A percentile compares a stretch with the other conserved stretches of the same genome.
Conservation (phyloP, 2,888 invertebrate genomes). For the Masnerella sp. region DNA sequence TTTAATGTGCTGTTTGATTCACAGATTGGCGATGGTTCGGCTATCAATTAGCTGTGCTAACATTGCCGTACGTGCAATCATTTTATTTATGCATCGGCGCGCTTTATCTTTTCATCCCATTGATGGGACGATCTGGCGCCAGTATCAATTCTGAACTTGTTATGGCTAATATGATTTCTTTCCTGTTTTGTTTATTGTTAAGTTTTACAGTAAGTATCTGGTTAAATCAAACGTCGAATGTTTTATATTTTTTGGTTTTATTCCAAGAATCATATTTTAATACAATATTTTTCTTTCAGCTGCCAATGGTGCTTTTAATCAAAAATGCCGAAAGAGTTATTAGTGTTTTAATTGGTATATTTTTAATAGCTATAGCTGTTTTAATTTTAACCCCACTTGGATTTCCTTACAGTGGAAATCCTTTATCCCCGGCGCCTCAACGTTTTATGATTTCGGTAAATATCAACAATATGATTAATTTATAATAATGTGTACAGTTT, state of each 20-base stretch:
- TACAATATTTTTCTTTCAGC: constrained; percentile 68
- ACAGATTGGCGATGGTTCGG: constrained; percentile 80
- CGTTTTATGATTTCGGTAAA: constrained; percentile 86
- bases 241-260: constrained; percentile 15
- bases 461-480: constrained; percentile 4
- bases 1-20: constrained; percentile 61
- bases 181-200: constrained; percentile 77
- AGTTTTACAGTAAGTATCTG: constrained; percentile 76
- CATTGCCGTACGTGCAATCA: constrained; percentile 83
- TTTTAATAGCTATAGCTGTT: constrained; percentile 79
- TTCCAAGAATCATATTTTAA: not conserved
- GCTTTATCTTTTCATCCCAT: constrained; percentile 87
- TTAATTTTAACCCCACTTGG: constrained; percentile 84
- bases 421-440: constrained; percentile 83
- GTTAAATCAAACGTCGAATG: not conserved
- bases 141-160: constrained; percentile 85
- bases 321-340: constrained; percentile 79
- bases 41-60: constrained; percentile 79
- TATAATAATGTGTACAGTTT: too few relatives aligned
- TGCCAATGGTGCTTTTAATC: constrained; percentile 77
- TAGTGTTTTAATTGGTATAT: constrained; percentile 79
- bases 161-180: constrained; percentile 79
- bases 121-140: constrained; percentile 88
- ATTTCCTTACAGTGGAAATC: constrained; percentile 85
- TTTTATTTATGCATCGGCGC: constrained; percentile 85